Base-by-base conservation (phyloP, 1,140 invertebrate genomes). In the Penaeus indicus region DNA sequence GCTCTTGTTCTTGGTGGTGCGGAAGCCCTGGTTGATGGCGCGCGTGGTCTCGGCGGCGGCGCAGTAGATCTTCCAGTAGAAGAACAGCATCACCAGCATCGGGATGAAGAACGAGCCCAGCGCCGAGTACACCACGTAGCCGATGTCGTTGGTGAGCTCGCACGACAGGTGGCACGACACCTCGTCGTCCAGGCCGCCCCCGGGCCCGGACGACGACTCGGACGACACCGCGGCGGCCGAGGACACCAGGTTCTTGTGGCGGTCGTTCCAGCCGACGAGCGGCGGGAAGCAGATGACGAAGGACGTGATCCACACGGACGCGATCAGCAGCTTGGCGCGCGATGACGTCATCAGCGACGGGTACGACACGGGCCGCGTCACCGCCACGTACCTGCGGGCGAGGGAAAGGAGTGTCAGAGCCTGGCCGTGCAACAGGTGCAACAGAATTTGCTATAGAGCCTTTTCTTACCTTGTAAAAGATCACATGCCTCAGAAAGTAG, bases 221-320 rank as follows among this genome's bases (percentile, higher is more conserved):
- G 77, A 79, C 60, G 88, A 81, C 25, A 89, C 25, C 19, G 84
- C 10, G 8, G 79, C 27, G 69, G 84, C 88, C 63, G 89, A 61
- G 13, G 84, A 81, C 27, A 89, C 82, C 84, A 91, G 62, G 89
- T 91, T 89, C 87, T 88, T 89, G 88, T 91, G 92, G 21, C 96
- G 94, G 93, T 97, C 96, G 92, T 96, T 98, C 97, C 98, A 95
- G 21, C 97, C 97, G 32, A 99, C 97, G 62, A 99, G 93, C 11
- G 98, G 98, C 60, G 98, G 98, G 92, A 99, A 97, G 93, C 98
- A 99, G 87, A 99, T 98, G 91, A 99, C 95, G 92, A 99, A 98
- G 82, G 97, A 98, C 62, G 99, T 94, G 78, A 98, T 95, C 98
- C 98, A 99, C 11, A 99, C 96, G 10, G 95, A 95, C 67, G 95